A percentile compares a stretch with the other conserved stretches of the same genome.
phyloP scores from a whole-genome alignment of 2,797 vertebrate genomes.

The Staurois parvus region DNA sequence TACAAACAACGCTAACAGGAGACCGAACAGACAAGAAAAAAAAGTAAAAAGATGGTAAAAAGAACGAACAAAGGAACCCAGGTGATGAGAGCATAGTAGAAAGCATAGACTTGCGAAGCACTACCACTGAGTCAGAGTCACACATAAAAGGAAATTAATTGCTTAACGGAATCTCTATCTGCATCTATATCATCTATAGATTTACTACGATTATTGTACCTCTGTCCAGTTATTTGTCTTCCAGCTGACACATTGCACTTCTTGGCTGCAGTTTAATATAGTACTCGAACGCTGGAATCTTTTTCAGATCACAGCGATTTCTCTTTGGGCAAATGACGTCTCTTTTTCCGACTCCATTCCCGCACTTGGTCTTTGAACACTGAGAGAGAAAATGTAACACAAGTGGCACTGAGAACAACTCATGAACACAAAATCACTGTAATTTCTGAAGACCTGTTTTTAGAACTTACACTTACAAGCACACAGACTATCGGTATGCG shows the following conservation, averaged over 20 bases:
- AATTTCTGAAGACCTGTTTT: neutral
- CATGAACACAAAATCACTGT: neutral
- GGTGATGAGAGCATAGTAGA: too few relatives aligned
- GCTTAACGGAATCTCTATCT: too few relatives aligned
- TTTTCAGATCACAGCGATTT: constrained; percentile 75
- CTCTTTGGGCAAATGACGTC: constrained; percentile 78
- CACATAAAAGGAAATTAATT: too few relatives aligned
- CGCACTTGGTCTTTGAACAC: constrained; percentile 89
- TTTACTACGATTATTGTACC: constrained; percentile 1
- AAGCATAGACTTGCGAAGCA: too few relatives aligned
- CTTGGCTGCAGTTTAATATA: constrained; percentile 70
- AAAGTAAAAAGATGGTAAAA: too few relatives aligned
- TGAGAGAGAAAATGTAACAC: constrained; percentile 64
- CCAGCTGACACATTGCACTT: constrained; percentile 82
- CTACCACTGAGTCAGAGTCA: too few relatives aligned
- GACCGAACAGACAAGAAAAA: too few relatives aligned
- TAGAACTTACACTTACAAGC: neutral
- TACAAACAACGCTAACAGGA: too few relatives aligned
- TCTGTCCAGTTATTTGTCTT: constrained; percentile 75
- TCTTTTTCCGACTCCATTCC: constrained; percentile 78
- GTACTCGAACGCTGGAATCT: constrained; percentile 78
- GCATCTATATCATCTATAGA: too few relatives aligned
- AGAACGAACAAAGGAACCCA: too few relatives aligned
- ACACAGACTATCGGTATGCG: neutral
- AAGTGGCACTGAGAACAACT: neutral